These are phyloP conservation scores for Plemyria rubiginata DNA, from an alignment of 2,888 invertebrate genomes.

Conservation along the genomic window DNA sequence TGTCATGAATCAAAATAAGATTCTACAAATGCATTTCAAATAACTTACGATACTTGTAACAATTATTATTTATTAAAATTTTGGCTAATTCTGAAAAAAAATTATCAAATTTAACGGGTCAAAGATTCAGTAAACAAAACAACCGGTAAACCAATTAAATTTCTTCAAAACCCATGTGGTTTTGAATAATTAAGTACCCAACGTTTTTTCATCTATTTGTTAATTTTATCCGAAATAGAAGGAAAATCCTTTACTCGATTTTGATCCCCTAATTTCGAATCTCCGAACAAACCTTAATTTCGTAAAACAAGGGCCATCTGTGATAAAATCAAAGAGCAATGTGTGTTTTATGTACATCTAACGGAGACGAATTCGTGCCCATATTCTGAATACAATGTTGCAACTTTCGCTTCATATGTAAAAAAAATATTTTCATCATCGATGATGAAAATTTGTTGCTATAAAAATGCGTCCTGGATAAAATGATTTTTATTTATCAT, in stretches of 20 bases:
- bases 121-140: neutral
- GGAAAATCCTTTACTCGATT: constrained; percentile 9
- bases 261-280: constrained; percentile 9
- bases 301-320: constrained; percentile 12
- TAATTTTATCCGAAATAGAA: constrained; percentile 5
- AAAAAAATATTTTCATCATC: too few relatives aligned
- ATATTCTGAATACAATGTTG: too few relatives aligned
- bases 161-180: neutral
- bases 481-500: too few relatives aligned
- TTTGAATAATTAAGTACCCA: neutral
- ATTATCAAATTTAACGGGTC: too few relatives aligned
- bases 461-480: too few relatives aligned
- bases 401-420: too few relatives aligned
- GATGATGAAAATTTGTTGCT: too few relatives aligned
- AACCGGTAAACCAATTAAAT: neutral
- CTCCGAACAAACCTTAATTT: constrained; percentile 15
- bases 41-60: neutral
- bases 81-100: too few relatives aligned
- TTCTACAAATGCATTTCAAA: neutral
- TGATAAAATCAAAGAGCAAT: constrained; percentile 11
- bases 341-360: neutral
- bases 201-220: neutral
- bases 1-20: too few relatives aligned
- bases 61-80: too few relatives aligned
- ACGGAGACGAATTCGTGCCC: constrained; percentile 2